A percentile compares a stretch with the other conserved stretches of the same genome.
These are phyloP conservation scores for Ginglymostoma cirratum DNA, from an alignment of 2,113 vertebrate genomes.

Conservation along the genomic window DNA sequence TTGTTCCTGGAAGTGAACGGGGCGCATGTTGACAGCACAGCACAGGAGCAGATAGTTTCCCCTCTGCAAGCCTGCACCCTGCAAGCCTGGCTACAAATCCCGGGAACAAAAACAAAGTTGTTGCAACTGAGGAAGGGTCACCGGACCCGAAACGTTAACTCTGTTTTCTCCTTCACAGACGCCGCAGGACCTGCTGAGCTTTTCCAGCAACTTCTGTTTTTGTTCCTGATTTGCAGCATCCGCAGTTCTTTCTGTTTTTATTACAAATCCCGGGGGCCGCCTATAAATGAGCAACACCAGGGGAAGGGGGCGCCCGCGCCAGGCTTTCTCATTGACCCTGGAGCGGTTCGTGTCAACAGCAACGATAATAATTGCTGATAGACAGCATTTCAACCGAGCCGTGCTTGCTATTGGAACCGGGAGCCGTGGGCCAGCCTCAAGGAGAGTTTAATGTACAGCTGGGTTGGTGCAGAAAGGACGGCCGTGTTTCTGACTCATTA, in stretches of 20 bases:
- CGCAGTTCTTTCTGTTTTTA: too few species aligned
- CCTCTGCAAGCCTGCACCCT: conserved; percentile 8
- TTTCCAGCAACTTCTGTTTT: too few species aligned
- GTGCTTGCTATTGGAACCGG: background rate
- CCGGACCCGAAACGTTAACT: too few species aligned
- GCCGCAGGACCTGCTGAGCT: too few species aligned
- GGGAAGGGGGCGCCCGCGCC: background rate
- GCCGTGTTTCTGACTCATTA: background rate
- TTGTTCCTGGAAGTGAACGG: conserved; percentile 48
- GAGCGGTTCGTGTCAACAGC: background rate
- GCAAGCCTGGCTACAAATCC: background rate
- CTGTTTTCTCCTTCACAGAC: too few species aligned
- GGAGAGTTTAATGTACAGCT: background rate
- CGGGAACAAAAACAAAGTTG: too few species aligned
- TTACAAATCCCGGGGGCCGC: background rate
- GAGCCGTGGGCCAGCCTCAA: too few species aligned
- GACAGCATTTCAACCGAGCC: background rate
- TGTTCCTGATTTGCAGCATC: too few species aligned
- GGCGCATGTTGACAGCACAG: conserved; percentile 43
- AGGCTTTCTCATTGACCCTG: background rate
- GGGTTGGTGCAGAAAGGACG: background rate
- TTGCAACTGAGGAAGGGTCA: too few species aligned
- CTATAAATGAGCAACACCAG: background rate
- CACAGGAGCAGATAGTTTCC: conserved; percentile 42
- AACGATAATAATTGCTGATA: background rate